Evolutionary conservation across 1,140 invertebrate genomes (phyloP).

Genomic region (Leptoteleia sp.): DNA sequence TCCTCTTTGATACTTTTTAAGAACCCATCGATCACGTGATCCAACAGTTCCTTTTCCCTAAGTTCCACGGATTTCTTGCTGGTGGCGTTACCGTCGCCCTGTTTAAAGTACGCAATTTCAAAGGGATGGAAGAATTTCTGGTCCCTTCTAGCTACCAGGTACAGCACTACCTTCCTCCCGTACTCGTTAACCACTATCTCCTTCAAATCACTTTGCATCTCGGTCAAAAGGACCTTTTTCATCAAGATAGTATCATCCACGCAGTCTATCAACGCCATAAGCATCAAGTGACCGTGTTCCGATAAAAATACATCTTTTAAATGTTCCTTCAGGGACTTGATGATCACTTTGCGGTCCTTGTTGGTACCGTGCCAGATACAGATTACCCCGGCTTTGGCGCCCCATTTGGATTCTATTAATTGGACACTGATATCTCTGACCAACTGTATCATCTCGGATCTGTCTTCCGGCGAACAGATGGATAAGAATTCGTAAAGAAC

Average conservation of each 20-base stretch:
- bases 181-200: constrained; percentile 88
- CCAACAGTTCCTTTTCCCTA: constrained; percentile 88
- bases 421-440: constrained; percentile 87
- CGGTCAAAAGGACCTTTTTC: constrained; percentile 90
- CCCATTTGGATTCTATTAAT: constrained; percentile 91
- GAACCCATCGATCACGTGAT: constrained; percentile 84
- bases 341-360: constrained; percentile 87
- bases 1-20: constrained; percentile 84
- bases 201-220: constrained; percentile 87
- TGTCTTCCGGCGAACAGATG: constrained; percentile 85
- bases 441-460: constrained; percentile 87
- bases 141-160: constrained; percentile 91
- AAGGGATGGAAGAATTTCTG: constrained; percentile 87
- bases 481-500: constrained; percentile 91
- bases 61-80: constrained; percentile 90
- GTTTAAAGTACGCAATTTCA: constrained; percentile 86
- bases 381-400: constrained; percentile 88
- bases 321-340: constrained; percentile 93
- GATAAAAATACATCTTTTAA: constrained; percentile 90
- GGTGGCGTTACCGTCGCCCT: constrained; percentile 86
- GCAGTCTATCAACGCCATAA: constrained; percentile 93
- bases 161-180: constrained; percentile 88
- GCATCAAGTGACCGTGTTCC: constrained; percentile 91
- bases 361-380: constrained; percentile 94
- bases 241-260: constrained; percentile 96